Evolutionary conservation across 2,113 vertebrate genomes (phyloP).

Genomic region (Scomber scombrus): DNA sequence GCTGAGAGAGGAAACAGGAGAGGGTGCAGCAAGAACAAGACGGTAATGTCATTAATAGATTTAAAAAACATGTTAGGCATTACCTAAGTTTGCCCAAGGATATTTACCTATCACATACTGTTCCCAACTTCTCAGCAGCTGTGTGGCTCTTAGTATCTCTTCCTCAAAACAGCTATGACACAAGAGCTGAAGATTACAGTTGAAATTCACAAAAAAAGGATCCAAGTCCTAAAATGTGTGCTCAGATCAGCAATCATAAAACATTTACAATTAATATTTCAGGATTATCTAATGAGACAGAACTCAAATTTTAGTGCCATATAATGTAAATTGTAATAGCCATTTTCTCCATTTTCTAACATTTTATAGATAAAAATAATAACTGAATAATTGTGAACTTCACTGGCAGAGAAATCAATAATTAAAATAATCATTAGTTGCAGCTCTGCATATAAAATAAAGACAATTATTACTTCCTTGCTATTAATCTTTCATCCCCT

Average conservation of each 20-base stretch:
- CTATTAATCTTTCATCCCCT: constrained; percentile 46
- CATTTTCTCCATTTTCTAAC: background rate
- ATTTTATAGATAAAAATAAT: background rate
- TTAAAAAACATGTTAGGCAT: background rate
- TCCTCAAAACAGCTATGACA: background rate
- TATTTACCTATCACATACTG: background rate
- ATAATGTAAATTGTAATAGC: no score
- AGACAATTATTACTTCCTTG: background rate
- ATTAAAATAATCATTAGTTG: background rate
- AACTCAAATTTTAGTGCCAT: no score
- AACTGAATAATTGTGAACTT: background rate
- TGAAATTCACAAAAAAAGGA: background rate
- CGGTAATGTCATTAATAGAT: constrained; percentile 29
- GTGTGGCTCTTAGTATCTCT: background rate
- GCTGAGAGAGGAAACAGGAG: constrained; percentile 22
- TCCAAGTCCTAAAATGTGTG: background rate
- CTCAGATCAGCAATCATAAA: background rate
- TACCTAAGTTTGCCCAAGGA: constrained; percentile 4
- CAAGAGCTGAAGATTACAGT: background rate
- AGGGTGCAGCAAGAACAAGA: constrained; percentile 29
- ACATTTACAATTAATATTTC: no score
- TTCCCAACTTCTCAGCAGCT: background rate
- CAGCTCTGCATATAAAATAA: background rate
- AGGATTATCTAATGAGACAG: no score
- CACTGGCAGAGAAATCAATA: background rate